Base-by-base conservation (phyloP, 2,797 vertebrate genomes). In the Lemur catta region DNA sequence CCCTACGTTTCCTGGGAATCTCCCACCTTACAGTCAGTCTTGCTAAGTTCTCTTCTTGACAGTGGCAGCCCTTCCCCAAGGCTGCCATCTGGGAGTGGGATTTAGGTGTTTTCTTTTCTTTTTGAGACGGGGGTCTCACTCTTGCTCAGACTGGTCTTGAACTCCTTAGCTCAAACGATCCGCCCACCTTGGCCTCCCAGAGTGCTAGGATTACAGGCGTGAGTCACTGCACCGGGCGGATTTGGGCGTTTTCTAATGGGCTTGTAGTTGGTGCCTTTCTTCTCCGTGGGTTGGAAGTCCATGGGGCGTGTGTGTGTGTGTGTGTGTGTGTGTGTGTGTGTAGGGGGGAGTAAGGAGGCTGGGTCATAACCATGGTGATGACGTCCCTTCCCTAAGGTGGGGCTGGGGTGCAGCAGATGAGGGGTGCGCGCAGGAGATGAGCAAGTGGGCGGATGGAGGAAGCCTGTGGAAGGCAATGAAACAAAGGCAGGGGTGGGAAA, bases 401-500 rank as follows among this genome's bases (percentile, higher is more conserved):
- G 1, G 33, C 63, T 6, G 33, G 71, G 35, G 13, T 9, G 13
- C 41, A 50, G 46, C 38, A 20, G 26, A 6, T 14, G n/a, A 46
- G 20, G 33, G 35, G 12, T 12, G 14, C 6, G 0, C 7, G 38
- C 46, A 28, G 38, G 43, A 33, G 35, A 52, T 8, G 50, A n/a
- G 26, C 2, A 2, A 55, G n/a, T 20, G 38, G 74, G 4, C 2
- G 0, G 9, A 18, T 22, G 72, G 41, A 52, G 30, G 65, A 41
- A n/a, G 43, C 46, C 9, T 14, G n/a, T 0, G 6, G 61, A 17
- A 20, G 50, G 50, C 22, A 26, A 0, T 22, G 61, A 50, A 43
- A 55, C 1, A 15, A 87, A 57, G 43, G 8, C 0, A 1, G 26
- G 24, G 24, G 74, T 4, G 0, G 63, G 17, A 28, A 74, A 18